Percentiles rank a stretch among this genome's conserved stretches.
Evolutionary conservation across 2,797 vertebrate species (phyloP).

Genomic region (Pseudomugil tenellus): DNA sequence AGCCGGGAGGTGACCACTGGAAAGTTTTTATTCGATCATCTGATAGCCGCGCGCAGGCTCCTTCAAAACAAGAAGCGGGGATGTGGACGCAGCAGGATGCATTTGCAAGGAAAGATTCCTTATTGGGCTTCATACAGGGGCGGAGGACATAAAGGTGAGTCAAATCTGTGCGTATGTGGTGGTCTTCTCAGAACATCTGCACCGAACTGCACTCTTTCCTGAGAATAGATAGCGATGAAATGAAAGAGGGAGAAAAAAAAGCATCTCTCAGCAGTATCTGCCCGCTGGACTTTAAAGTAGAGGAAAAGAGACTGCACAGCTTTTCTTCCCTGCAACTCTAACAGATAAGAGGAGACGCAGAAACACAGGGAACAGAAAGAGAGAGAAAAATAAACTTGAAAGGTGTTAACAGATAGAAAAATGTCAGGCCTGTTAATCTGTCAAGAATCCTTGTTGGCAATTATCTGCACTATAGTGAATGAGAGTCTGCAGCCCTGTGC

Average conservation of each 20-base stretch:
- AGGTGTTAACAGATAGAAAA: conserved; percentile 46
- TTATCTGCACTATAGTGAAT: conserved; percentile 26
- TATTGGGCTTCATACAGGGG: conserved; percentile 50
- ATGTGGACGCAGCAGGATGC: conserved; percentile 53
- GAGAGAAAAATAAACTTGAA: conserved; percentile 39
- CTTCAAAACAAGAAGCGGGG: conserved; percentile 61
- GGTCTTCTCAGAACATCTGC: conserved; percentile 47
- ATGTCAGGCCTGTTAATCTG: conserved; percentile 26
- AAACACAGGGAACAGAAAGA: conserved; percentile 42
- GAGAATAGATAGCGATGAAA: conserved; percentile 59
- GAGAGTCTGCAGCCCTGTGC: background rate
- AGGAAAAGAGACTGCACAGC: conserved; percentile 55
- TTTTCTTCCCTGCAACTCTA: conserved; percentile 57
- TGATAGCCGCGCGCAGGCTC: conserved; percentile 58
- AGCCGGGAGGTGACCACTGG: conserved; percentile 71
- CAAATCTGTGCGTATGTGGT: conserved; percentile 46
- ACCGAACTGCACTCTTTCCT: conserved; percentile 42
- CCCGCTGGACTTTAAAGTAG: conserved; percentile 68
- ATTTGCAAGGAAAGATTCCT: conserved; percentile 58
- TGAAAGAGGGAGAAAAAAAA: conserved; percentile 60
- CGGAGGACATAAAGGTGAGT: conserved; percentile 50
- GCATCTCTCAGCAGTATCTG: conserved; percentile 63
- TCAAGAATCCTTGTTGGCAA: conserved; percentile 22
- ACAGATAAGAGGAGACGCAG: conserved; percentile 61
- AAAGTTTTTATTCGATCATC: conserved; percentile 74